Base-by-base conservation (phyloP, 2,797 vertebrate species). In the Esox lucius region DNA sequence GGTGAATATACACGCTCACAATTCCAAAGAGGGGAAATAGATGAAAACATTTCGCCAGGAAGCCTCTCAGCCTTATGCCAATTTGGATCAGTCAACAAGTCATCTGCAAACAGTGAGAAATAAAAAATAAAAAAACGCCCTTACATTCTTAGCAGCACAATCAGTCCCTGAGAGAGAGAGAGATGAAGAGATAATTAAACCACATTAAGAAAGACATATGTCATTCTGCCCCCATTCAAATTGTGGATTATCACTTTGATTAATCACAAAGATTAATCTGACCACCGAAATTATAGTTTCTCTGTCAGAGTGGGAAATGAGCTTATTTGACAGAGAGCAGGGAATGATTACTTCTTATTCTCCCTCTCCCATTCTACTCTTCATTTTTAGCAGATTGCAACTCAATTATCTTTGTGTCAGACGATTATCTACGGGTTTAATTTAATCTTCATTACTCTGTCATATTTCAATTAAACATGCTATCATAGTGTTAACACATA, bases 391-490 rank as follows among this genome's bases (percentile, higher is more conserved):
- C 90, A 93, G 94, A 95, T 94, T 93, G 93, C 91, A 92, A 94
- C 93, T 97, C 94, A 96, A 97, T 97, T 97, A 97, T 95, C 93
- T 95, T 89, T 82, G 89, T 94, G 95, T 95, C 94, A 96, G 95
- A 93, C 93, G 94, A 96, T 96, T 96, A 97, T 96, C 94, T 90
- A 86, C 86, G 84, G 92, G 92, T 93, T 96, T 96, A 95, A 96
- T 97, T 97, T 95, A 95, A 95, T 95, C 93, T 93, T 94, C 94
- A 95, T 97, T 96, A 96, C 86, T 86, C 91, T 90, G 91, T 95
- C 95, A 95, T 96, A 96, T 95, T 97, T 97, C 95, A 97, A 96
- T 95, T 96, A 95, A 94, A 93, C 93, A 91, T 88, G 92, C 92
- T 94, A 93, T 93, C 90, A 90, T 92, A 92, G 94, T 87, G 87